Evolutionary conservation across 1,140 invertebrate species (phyloP), one percentile per base, ranked within the genome.

Genomic region (Sarcophaga peregrina): DNA sequence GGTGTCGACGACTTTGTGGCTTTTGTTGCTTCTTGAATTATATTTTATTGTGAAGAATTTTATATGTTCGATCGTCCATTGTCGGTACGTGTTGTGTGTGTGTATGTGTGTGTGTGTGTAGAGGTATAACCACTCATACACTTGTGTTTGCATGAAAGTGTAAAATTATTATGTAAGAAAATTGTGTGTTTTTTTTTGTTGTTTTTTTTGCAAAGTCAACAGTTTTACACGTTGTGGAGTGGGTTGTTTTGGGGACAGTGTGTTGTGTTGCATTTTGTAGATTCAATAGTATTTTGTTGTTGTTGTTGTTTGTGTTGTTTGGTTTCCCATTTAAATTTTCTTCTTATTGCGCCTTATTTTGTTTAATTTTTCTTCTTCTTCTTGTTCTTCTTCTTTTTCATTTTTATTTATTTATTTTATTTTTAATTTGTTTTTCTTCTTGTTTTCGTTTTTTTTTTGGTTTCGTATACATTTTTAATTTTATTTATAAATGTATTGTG

Each of bases 261-360:
- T 68, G 15, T n/a, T n/a, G n/a, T 13, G 15, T 68, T 68, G 20
- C 62, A 68, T 68, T 68, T 20, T 20, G 20, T 68, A 68, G n/a
- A 10, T 10, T 52, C 8, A 9, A 5, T 52, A 52, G 8, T 52
- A 6, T 11, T 68, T 68, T 68, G 58, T 68, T 68, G 58, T 68
- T 17, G n/a, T 17, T 68, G 58, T 62, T 13, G 54, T 62, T 62
- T 6, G 11, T 62, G 62, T 68, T 3, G 15, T 20, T 25, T 68
- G 62, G 62, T 68, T 68, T 68, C 62, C 62, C 62, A 20, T 68
- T 68, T 68, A 68, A 20, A 68, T 68, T 17, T 20, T 25, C 10
- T 68, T 68, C 62, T 68, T 68, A 37, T 68, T 68, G 62, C 62
- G 62, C 62, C 62, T 68, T 68, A 68, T 68, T 68, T 68, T 20